Evolutionary conservation across 2,888 invertebrate species (phyloP), one percentile per base, ranked within the genome.

Genomic region (Agonopterix arenella): DNA sequence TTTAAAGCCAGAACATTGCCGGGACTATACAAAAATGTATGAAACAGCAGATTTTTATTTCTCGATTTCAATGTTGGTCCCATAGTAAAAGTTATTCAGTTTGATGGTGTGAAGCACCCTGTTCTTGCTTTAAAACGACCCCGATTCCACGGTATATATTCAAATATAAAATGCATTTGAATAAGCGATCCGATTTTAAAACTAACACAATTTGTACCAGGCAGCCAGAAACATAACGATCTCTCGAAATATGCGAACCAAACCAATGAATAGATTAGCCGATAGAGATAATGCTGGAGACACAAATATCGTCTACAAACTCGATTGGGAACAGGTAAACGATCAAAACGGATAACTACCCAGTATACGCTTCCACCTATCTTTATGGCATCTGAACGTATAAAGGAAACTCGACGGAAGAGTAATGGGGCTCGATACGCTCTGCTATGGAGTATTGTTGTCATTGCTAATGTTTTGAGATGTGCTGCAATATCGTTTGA

Each of bases 301-400:
- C 64, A 71, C 66, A 66, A 67, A 64, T 71, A 76, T 68, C 66
- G 69, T 67, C 67, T 58, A 54, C 59, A 71, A 28, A 73, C 72
- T 76, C 70, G 71, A 76, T 75, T 74, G 66, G 63, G 59, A 70
- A 74, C 74, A 77, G 73, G 77, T 76, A 75, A 76, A 69, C 70
- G 80, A 81, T 83, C 75, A 71, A 66, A 62, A 52, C 54, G 66
- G 76, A 80, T 80, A 79, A 72, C 73, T 66, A 65, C 70, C 65
- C 63, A 65, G 67, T 73, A 59, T 60, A 66, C 72, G 71, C 70
- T 67, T 58, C 64, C 68, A 66, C 64, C 68, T 82, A 84, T 82
- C 84, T 84, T 82, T 81, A 84, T 80, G 73, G 79, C 79, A 82
- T 83, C 83, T 73, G 67, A 74, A 74, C 80, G 74, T 80, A 77